Evolutionary conservation across 2,797 vertebrate species (phyloP).

Genomic region (Bucorvus abyssinicus): DNA sequence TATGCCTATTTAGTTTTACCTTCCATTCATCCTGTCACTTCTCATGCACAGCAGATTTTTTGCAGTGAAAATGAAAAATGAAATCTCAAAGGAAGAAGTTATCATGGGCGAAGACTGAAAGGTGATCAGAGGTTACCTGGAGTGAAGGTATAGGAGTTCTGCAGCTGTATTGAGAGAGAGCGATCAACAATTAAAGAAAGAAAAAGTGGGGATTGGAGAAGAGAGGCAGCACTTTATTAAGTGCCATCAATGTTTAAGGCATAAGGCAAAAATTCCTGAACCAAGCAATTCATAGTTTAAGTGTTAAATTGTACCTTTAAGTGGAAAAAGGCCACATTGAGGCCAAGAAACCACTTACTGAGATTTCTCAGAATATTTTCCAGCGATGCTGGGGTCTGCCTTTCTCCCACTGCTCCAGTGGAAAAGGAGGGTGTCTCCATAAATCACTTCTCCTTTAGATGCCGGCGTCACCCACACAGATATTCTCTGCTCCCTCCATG

Average conservation of each 20-base stretch:
- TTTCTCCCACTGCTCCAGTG: neutral
- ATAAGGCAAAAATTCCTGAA: slow-evolving; percentile 25
- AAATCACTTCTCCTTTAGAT: neutral
- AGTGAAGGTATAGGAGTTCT: neutral
- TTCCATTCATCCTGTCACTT: neutral
- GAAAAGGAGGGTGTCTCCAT: neutral
- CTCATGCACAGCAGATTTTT: neutral
- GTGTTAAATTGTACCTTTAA: slow-evolving; percentile 39
- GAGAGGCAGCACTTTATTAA: slow-evolving; percentile 14
- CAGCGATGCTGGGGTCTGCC: neutral
- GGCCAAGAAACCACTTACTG: slow-evolving; percentile 36
- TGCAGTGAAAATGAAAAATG: neutral
- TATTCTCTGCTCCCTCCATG: neutral
- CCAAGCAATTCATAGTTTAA: slow-evolving; percentile 19
- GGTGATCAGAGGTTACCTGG: neutral
- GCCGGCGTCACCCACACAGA: fast-evolving
- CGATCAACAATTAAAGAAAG: neutral
- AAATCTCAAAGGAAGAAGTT: neutral
- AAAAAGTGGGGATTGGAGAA: neutral
- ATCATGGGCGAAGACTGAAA: neutral
- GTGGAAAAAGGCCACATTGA: neutral
- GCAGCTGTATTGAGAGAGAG: neutral
- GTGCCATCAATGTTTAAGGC: slow-evolving; percentile 15
- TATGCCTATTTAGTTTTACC: neutral
- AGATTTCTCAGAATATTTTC: slow-evolving; percentile 18